These are phyloP conservation scores for Tetragonula clypearis DNA, from an alignment of 1,140 invertebrate species.

Conservation along the genomic window DNA sequence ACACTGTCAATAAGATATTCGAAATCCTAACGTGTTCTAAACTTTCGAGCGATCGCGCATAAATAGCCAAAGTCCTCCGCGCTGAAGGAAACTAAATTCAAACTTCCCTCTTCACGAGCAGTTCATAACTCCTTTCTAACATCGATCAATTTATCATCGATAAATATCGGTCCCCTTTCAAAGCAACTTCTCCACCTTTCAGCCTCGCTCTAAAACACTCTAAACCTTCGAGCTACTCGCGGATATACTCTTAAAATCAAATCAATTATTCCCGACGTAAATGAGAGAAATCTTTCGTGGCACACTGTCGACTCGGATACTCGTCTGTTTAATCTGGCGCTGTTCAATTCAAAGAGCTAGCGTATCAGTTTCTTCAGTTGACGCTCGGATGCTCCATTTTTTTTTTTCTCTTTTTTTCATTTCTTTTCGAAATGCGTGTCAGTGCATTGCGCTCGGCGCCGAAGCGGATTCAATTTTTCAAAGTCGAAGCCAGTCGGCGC, in stretches of 20 bases:
- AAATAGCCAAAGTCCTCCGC: too few species aligned
- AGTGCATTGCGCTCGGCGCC: neutral
- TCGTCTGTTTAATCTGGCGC: neutral
- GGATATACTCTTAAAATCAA: neutral
- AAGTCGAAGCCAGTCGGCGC: slow-evolving; percentile 34
- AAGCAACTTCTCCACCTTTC: neutral
- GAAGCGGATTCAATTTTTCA: slow-evolving; percentile 40
- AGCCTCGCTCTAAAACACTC: too few species aligned
- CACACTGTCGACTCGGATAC: neutral
- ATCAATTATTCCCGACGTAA: neutral
- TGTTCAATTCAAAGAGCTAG: neutral
- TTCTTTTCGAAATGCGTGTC: neutral
- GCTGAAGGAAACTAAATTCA: neutral
- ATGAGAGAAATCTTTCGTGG: neutral
- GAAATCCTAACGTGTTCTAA: too few species aligned
- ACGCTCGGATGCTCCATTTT: neutral
- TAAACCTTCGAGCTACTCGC: too few species aligned
- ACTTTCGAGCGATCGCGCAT: too few species aligned
- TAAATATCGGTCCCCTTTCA: neutral
- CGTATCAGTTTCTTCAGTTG: neutral
- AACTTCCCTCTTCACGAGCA: neutral
- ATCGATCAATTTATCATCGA: neutral
- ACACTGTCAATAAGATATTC: too few species aligned
- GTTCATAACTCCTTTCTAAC: neutral
- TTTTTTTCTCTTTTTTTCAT: neutral